A percentile compares a stretch with the other conserved stretches of the same genome.
Evolutionary conservation across 2,113 vertebrate species (phyloP).

Genomic region (Rhea americana): DNA sequence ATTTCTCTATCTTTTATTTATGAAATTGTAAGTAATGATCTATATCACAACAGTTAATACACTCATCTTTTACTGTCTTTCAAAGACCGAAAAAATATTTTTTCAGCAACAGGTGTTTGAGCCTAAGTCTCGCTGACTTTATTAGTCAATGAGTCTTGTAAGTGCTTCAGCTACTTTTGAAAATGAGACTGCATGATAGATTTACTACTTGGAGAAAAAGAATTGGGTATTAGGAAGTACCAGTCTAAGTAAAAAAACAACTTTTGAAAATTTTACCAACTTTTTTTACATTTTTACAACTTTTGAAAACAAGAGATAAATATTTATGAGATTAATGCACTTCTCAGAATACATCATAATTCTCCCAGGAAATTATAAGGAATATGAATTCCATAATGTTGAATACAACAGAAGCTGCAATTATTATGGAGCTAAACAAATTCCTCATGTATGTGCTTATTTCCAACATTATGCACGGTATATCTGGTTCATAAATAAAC

Average conservation of each 20-base stretch:
- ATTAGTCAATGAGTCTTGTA: neutral
- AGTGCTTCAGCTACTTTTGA: neutral
- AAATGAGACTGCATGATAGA: neutral
- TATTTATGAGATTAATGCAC: slow-evolving; percentile 14
- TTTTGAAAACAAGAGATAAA: neutral
- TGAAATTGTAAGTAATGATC: neutral
- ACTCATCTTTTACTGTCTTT: neutral
- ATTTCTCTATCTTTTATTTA: neutral
- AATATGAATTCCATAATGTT: neutral
- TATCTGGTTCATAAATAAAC: slow-evolving; percentile 7
- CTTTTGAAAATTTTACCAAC: neutral
- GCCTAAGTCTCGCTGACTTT: neutral
- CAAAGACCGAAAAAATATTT: neutral
- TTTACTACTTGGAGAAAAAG: neutral
- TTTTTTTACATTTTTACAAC: too few species aligned
- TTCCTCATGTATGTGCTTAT: neutral
- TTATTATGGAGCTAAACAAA: slow-evolving; percentile 9
- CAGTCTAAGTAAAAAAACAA: neutral
- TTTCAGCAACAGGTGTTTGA: neutral
- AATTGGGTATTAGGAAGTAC: neutral
- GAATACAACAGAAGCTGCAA: neutral
- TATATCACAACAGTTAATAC: neutral
- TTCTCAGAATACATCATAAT: neutral
- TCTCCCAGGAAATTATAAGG: neutral
- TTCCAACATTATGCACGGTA: neutral